Evolutionary conservation across 2,888 invertebrate species (phyloP).

Genomic region (Rhorus exstirpatorius): DNA sequence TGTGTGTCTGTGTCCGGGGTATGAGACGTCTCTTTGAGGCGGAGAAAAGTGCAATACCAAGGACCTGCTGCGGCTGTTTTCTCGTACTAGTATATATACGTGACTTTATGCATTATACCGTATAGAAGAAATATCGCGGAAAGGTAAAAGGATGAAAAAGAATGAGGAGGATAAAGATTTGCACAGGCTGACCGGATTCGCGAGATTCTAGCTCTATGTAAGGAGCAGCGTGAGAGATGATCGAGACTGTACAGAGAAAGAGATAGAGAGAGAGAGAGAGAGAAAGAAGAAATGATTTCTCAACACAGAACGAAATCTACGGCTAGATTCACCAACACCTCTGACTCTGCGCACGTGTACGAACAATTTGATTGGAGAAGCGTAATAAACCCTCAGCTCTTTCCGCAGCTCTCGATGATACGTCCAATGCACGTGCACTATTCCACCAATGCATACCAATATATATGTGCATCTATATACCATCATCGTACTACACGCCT

Average conservation of each 20-base stretch:
- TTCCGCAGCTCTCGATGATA: background rate
- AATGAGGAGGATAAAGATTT: conserved; percentile 58
- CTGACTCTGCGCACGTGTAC: conserved; percentile 45
- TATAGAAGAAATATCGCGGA: conserved; percentile 45
- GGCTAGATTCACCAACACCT: background rate
- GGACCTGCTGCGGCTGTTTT: conserved; percentile 42
- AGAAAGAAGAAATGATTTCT: conserved; percentile 51
- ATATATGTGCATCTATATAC: background rate
- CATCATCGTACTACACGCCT: conserved; percentile 20
- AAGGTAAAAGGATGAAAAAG: conserved; percentile 63
- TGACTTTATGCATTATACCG: conserved; percentile 54
- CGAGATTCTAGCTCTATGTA: conserved; percentile 23
- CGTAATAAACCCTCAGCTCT: conserved; percentile 78
- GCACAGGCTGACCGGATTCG: conserved; percentile 39
- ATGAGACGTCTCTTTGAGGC: conserved; percentile 51
- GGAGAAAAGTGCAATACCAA: conserved; percentile 57
- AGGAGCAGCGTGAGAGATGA: conserved; percentile 3
- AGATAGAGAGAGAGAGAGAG: too few species aligned
- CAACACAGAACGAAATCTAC: conserved; percentile 28
- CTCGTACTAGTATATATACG: conserved; percentile 31
- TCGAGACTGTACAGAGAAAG: background rate
- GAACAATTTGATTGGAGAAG: conserved; percentile 78
- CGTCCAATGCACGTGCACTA: conserved; percentile 27
- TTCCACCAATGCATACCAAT: background rate
- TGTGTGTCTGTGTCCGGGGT: conserved; percentile 1